Conservation (phyloP, 2,797 vertebrate species). For the Lagodon rhomboides region DNA sequence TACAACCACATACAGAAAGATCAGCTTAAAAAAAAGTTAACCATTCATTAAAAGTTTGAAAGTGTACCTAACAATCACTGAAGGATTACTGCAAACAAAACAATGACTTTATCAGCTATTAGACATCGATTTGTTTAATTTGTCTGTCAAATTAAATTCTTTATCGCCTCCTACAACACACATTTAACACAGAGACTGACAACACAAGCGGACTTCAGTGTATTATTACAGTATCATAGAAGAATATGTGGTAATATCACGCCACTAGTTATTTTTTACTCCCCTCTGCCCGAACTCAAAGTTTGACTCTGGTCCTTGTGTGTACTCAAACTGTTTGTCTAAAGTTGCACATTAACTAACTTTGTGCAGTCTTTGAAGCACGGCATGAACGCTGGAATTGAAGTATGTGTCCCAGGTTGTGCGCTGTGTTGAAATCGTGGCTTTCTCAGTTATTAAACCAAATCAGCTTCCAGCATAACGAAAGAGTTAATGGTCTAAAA, state of each 20-base stretch:
- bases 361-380: constrained; percentile 72
- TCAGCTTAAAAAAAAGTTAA: constrained; percentile 37
- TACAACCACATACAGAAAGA: background rate
- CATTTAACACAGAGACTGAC: constrained; percentile 24
- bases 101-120: constrained; percentile 30
- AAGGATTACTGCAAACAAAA: constrained; percentile 32
- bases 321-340: constrained; percentile 75
- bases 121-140: constrained; percentile 35
- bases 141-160: constrained; percentile 8
- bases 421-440: constrained; percentile 55
- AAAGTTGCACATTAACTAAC: constrained; percentile 84
- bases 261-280: background rate
- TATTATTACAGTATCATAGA: constrained; percentile 19
- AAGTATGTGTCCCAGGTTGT: constrained; percentile 41
- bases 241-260: constrained; percentile 19
- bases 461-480: constrained; percentile 38
- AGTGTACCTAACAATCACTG: constrained; percentile 18
- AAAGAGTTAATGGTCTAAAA: constrained; percentile 42
- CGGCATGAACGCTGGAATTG: constrained; percentile 36
- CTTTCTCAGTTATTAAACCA: constrained; percentile 26
- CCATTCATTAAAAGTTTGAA: constrained; percentile 41
- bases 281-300: constrained; percentile 24
- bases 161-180: constrained; percentile 20
- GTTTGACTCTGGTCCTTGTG: constrained; percentile 63
- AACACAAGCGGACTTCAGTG: constrained; percentile 12